phyloP scores from a whole-genome alignment of 2,888 invertebrate genomes.

The Tenthredo amoena region DNA sequence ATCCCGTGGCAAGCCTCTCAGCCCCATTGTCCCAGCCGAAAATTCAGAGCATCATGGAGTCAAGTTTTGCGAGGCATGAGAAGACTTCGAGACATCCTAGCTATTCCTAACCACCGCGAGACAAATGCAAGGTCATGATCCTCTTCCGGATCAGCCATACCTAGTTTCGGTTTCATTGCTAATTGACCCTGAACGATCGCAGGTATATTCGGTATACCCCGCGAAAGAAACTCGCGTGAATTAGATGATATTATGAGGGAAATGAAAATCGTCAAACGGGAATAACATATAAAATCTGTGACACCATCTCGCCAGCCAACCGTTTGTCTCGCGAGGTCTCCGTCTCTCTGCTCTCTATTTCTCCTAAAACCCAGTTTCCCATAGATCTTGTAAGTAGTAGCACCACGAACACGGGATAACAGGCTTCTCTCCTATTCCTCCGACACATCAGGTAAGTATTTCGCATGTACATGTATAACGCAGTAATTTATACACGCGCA shows the following conservation, averaged over 20 bases:
- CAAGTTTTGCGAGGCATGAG: conserved; percentile 24
- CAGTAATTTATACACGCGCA: neutral
- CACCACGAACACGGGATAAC: neutral
- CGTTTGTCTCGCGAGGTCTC: neutral
- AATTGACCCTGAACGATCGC: no score
- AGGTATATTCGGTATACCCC: no score
- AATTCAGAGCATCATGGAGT: conserved; percentile 27
- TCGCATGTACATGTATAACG: neutral
- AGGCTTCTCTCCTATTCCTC: conserved; percentile 26
- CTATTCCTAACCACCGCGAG: neutral
- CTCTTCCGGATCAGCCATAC: neutral
- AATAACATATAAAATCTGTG: neutral
- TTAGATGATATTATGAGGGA: neutral
- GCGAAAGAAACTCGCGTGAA: neutral
- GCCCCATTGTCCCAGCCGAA: conserved; percentile 35
- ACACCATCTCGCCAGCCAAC: neutral
- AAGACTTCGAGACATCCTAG: conserved; percentile 26
- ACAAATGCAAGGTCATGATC: neutral
- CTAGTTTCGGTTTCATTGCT: neutral
- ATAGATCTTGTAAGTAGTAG: conserved; percentile 25
- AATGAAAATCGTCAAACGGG: neutral
- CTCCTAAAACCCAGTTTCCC: neutral
- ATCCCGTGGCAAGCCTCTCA: conserved; percentile 43
- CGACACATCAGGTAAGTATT: neutral
- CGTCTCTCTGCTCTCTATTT: neutral